These are phyloP conservation scores for Agrochola lota DNA, from an alignment of 2,888 invertebrate genomes.

Conservation along the genomic window DNA sequence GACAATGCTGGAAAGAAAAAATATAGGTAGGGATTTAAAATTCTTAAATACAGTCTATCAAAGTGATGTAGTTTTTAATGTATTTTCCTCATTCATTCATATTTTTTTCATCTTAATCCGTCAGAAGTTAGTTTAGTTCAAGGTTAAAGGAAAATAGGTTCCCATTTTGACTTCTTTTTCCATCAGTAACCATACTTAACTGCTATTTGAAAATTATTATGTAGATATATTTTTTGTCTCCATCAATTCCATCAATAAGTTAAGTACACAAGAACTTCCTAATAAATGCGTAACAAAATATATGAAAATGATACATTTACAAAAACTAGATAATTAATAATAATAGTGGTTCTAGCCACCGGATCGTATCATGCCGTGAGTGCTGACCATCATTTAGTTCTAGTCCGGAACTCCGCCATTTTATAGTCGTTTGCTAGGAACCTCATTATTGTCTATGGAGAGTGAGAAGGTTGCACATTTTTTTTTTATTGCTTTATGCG, in stretches of 20 bases:
- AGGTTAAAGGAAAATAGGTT: not conserved
- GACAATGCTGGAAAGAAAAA: not conserved
- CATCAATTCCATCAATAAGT: not conserved
- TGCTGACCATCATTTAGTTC: slow-evolving; percentile 40
- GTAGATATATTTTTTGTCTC: not conserved
- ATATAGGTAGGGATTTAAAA: not conserved
- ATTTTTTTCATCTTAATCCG: not conserved
- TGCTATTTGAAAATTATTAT: not conserved
- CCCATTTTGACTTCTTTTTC: not conserved
- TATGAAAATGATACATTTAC: not conserved
- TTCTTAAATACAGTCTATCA: not conserved
- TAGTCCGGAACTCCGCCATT: slow-evolving; percentile 47
- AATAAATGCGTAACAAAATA: slow-evolving; percentile 18
- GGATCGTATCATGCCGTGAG: slow-evolving; percentile 40
- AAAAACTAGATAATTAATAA: slow-evolving; percentile 29
- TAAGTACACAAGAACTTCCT: not conserved
- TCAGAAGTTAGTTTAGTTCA: not conserved
- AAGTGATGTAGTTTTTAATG: not conserved
- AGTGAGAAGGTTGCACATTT: slow-evolving; percentile 29
- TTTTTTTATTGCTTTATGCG: not conserved
- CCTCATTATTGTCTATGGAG: slow-evolving; percentile 42
- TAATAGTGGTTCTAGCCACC: slow-evolving; percentile 24
- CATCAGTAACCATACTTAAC: too few relatives aligned
- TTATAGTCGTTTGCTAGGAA: slow-evolving; percentile 38
- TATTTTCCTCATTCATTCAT: slow-evolving; percentile 2